phyloP scores from a whole-genome alignment of 2,888 invertebrate species.

The Hermodice carunculata region DNA sequence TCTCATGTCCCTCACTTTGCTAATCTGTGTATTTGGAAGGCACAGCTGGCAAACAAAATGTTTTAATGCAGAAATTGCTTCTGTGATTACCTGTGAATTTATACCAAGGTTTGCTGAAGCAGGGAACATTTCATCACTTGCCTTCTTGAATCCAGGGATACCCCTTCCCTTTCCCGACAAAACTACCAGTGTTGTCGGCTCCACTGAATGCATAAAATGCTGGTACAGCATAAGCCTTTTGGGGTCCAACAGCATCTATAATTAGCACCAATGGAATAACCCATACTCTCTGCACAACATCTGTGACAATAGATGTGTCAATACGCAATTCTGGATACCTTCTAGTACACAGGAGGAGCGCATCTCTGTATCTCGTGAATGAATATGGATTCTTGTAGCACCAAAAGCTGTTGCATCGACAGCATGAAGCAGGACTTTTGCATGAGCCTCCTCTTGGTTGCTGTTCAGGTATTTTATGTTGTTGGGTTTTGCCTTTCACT shows the following conservation, averaged over 20 bases:
- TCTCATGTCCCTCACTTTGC: not conserved
- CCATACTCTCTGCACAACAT: too few relatives aligned
- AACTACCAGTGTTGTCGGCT: not conserved
- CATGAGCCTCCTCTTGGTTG: not conserved
- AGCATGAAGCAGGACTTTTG: not conserved
- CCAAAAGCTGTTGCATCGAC: conserved; percentile 5
- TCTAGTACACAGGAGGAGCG: not conserved
- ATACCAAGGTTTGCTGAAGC: too few relatives aligned
- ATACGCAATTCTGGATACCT: too few relatives aligned
- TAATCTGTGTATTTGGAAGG: too few relatives aligned
- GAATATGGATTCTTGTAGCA: not conserved
- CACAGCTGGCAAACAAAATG: too few relatives aligned
- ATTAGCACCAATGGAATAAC: too few relatives aligned
- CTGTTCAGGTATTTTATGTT: too few relatives aligned
- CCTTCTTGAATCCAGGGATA: not conserved
- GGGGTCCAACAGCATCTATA: too few relatives aligned
- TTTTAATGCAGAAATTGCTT: not conserved
- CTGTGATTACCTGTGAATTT: not conserved
- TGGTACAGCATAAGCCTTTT: too few relatives aligned
- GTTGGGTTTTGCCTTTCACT: too few relatives aligned
- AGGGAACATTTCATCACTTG: too few relatives aligned
- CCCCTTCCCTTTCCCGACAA: conserved; percentile 1
- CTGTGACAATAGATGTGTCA: too few relatives aligned
- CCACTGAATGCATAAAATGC: not conserved
- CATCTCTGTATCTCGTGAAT: not conserved